Base-by-base conservation (phyloP, 2,113 vertebrate genomes). In the Lophura nycthemera region DNA sequence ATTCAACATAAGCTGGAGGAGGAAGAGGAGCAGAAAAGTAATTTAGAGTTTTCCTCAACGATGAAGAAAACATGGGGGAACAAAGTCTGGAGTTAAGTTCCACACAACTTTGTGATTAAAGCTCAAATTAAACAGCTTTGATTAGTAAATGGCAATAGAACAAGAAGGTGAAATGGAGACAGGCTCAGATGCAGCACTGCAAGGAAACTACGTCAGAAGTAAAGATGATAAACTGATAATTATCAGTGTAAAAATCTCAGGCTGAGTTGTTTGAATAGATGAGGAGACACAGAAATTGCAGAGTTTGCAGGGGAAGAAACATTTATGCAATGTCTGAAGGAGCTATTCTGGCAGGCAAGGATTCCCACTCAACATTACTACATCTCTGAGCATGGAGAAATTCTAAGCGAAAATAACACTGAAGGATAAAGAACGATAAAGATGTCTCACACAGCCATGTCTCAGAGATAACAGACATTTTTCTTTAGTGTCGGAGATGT, bases 181-280 rank as follows among this genome's bases (percentile, higher is more conserved):
- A n/a, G 3, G 6, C 61, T 79, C 75, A 66, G 60, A 90, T 40
- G 30, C 22, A 86, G 57, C 91, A 70, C 48, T 57, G 57, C 47
- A 54, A 47, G 70, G 42, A 88, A 95, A 36, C 48, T 73, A 29
- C 29, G 42, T 67, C 77, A 83, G 59, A 82, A 71, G 34, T 48
- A 29, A 36, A 84, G 60, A 83, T 57, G 42, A 60, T 83, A 48
- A 95, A 88, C 30, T 63, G 66, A 93, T 65, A 83, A 92, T 74
- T 65, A 93, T 65, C 77, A 30, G 22, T 43, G 52, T 74, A 78
- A 95, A 92, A 91, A 92, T 36, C 69, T 74, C 43, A 32, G 34
- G n/a, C 48, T 65, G 86, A 95, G 52, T 25, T 81, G 7, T 65
- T 61, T 72, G 52, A 88, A 64, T 25, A 88, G 47, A 78, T 57